These are phyloP conservation scores for Drosophila pruinosa DNA, from an alignment of 1,140 invertebrate species.

Conservation along the genomic window DNA sequence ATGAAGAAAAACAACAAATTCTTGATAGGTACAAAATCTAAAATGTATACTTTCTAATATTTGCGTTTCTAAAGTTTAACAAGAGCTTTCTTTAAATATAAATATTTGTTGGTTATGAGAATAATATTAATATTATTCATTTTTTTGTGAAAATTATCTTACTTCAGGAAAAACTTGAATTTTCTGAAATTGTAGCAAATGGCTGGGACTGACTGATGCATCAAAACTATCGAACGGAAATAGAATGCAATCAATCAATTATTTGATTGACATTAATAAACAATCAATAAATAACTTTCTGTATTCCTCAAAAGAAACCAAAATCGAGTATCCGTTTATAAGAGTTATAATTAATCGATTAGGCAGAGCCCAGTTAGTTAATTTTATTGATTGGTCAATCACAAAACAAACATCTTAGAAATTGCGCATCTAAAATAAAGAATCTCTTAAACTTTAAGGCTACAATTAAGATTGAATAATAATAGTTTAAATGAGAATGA, in stretches of 20 bases:
- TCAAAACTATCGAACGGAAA: background rate
- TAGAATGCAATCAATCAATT: background rate
- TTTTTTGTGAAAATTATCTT: slow-evolving; percentile 6
- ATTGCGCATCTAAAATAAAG: background rate
- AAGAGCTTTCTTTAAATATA: slow-evolving; percentile 1
- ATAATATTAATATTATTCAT: background rate
- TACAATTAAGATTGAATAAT: background rate
- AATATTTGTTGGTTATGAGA: background rate
- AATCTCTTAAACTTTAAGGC: background rate
- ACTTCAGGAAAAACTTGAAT: background rate
- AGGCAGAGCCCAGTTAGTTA: background rate
- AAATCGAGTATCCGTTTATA: background rate
- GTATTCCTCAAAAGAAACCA: background rate
- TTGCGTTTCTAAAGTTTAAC: slow-evolving; percentile 1
- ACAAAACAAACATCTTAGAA: background rate
- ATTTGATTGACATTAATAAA: background rate
- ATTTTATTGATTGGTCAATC: background rate
- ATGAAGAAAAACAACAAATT: slow-evolving; percentile 27
- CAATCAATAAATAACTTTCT: background rate
- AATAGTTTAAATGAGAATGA: background rate
- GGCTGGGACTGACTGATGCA: background rate
- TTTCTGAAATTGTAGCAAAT: background rate
- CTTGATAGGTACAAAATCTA: slow-evolving; percentile 19
- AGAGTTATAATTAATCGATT: background rate
- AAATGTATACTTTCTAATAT: background rate